Percentiles rank a stretch among this genome's conserved stretches.
These are phyloP conservation scores for Synaphobranchus kaupii DNA, from an alignment of 2,797 vertebrate genomes.

Conservation along the genomic window DNA sequence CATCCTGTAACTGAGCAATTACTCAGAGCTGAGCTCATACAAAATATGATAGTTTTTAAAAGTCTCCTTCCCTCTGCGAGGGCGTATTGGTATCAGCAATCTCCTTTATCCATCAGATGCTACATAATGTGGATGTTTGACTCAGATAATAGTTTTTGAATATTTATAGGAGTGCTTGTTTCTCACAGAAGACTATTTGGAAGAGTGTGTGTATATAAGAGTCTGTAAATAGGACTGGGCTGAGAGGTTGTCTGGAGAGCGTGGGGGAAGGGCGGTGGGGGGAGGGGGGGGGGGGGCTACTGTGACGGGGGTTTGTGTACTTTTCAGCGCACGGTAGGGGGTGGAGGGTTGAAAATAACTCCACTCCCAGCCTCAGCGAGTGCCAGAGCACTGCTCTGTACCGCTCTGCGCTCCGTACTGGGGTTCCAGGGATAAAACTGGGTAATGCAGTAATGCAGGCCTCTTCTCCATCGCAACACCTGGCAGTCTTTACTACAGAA, in stretches of 20 bases:
- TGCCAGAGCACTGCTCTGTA: neutral
- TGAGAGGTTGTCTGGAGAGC: constrained; percentile 11
- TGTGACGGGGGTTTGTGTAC: constrained; percentile 23
- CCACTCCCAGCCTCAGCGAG: constrained; percentile 8
- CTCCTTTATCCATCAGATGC: neutral
- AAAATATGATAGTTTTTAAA: neutral
- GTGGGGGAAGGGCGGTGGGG: neutral
- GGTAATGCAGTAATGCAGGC: neutral
- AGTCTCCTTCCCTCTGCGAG: neutral
- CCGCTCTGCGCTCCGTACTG: neutral
- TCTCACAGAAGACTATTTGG: neutral
- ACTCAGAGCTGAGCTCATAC: neutral
- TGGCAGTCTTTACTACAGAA: neutral
- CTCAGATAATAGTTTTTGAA: neutral
- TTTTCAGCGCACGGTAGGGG: constrained; percentile 5
- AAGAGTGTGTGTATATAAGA: neutral
- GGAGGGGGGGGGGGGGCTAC: neutral
- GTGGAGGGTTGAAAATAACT: constrained; percentile 26
- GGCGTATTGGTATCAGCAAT: neutral
- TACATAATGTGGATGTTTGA: neutral
- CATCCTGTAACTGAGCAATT: constrained; percentile 3
- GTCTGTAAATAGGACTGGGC: constrained; percentile 18
- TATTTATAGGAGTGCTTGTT: neutral
- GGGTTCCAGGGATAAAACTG: neutral
- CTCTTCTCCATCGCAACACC: neutral